Evolutionary conservation across 2,797 vertebrate species (phyloP).

Genomic region (Arremon aurantiirostris): DNA sequence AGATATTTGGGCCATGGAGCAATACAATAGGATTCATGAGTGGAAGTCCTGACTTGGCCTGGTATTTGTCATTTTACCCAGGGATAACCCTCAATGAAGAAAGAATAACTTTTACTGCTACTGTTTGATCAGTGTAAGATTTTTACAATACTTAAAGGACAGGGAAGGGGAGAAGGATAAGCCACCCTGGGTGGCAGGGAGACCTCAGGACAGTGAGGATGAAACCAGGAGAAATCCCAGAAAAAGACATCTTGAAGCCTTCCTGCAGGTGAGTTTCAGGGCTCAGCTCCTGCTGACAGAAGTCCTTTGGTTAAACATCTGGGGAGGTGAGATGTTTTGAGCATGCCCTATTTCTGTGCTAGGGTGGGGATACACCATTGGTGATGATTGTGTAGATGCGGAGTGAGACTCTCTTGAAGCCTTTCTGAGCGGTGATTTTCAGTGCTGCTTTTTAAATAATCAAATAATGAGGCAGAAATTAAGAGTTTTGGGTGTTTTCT

Average conservation of each 20-base stretch:
- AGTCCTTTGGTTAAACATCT: background rate
- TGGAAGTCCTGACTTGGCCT: background rate
- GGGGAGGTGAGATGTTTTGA: background rate
- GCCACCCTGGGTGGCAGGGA: rapidly evolving
- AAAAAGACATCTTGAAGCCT: background rate
- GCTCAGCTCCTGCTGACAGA: background rate
- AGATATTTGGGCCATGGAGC: background rate
- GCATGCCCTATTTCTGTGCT: rapidly evolving
- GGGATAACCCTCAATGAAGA: background rate
- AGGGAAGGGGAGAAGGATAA: background rate
- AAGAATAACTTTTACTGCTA: background rate
- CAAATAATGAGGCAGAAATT: background rate
- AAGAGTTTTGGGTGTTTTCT: background rate
- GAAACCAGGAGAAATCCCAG: rapidly evolving
- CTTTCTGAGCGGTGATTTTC: background rate
- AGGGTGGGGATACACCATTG: rapidly evolving
- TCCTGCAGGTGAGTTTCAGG: background rate
- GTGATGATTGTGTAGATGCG: background rate
- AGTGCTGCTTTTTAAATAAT: background rate
- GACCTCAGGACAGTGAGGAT: background rate
- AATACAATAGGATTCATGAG: background rate
- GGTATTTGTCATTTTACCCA: background rate
- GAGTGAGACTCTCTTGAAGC: rapidly evolving
- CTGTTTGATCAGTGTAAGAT: background rate
- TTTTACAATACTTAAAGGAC: rapidly evolving